Conservation (phyloP, 2,888 invertebrate genomes). For the Lottia scabra region DNA sequence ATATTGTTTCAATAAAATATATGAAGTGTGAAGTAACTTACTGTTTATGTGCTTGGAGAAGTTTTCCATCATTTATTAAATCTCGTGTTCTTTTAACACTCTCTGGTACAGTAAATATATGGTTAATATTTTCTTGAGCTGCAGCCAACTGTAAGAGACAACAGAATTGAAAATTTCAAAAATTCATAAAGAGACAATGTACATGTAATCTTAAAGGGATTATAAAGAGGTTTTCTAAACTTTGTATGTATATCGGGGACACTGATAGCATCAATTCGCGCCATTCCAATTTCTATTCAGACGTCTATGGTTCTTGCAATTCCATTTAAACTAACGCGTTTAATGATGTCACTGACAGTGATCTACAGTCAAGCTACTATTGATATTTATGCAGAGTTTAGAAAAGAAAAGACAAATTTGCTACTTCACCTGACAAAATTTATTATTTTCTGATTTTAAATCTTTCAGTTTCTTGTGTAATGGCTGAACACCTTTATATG, state of each 20-base stretch:
- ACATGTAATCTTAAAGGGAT: too few species aligned
- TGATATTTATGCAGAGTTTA: too few species aligned
- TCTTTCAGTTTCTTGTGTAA: slow-evolving; percentile 85
- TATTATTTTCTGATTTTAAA: slow-evolving; percentile 91
- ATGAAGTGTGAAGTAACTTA: slow-evolving; percentile 50
- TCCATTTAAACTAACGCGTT: too few species aligned
- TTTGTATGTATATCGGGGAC: too few species aligned
- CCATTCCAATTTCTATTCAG: too few species aligned
- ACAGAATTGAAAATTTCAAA: not conserved
- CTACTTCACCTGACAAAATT: slow-evolving; percentile 84
- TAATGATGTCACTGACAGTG: too few species aligned
- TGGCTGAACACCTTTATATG: slow-evolving; percentile 82
- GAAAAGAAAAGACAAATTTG: not conserved
- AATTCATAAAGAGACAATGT: too few species aligned
- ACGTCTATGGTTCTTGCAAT: too few species aligned
- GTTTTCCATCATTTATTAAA: slow-evolving; percentile 93
- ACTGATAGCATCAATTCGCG: too few species aligned
- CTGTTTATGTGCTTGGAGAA: slow-evolving; percentile 91
- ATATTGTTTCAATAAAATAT: too few species aligned
- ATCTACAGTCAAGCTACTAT: too few species aligned
- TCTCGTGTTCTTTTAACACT: slow-evolving; percentile 94
- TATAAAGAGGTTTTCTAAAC: too few species aligned
- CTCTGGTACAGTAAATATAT: slow-evolving; percentile 97
- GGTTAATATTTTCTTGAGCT: slow-evolving; percentile 96
- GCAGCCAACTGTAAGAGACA: slow-evolving; percentile 80